Percentiles rank a stretch among this genome's conserved stretches.
Conservation (phyloP, 2,888 invertebrate genomes). For the Eretmocerus hayati region DNA sequence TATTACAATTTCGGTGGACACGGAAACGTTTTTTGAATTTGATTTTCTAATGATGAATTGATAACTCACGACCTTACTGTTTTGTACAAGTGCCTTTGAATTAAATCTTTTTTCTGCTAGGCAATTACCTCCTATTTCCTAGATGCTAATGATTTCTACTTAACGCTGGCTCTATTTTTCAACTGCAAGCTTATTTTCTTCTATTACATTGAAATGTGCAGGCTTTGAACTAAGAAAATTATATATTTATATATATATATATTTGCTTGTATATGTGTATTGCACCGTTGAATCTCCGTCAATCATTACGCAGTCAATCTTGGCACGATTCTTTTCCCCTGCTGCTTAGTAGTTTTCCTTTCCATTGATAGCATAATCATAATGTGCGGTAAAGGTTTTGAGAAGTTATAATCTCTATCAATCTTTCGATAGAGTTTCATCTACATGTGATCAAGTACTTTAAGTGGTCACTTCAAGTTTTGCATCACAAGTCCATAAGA, state of each 20-base stretch:
- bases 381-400: slow-evolving; percentile 17
- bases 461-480: no score
- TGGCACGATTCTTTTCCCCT: no score
- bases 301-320: slow-evolving; percentile 9
- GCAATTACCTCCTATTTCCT: slow-evolving; percentile 25
- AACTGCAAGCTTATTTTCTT: slow-evolving; percentile 21
- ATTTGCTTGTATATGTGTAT: slow-evolving; percentile 11
- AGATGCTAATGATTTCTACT: slow-evolving; percentile 12
- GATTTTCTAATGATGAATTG: slow-evolving; percentile 21
- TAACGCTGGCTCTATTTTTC: slow-evolving; percentile 23
- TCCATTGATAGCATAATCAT: slow-evolving; percentile 2
- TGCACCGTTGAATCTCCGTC: slow-evolving; percentile 17
- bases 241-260: slow-evolving; percentile 4
- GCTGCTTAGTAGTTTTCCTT: slow-evolving; percentile 8
- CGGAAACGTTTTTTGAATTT: no score
- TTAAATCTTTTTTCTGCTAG: slow-evolving; percentile 34
- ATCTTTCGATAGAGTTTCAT: slow-evolving; percentile 12
- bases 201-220: slow-evolving; percentile 17
- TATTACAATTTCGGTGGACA: slow-evolving; percentile 28
- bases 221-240: slow-evolving; percentile 9
- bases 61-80: slow-evolving; percentile 27
- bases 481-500: slow-evolving; percentile 4
- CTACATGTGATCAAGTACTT: slow-evolving; percentile 17
- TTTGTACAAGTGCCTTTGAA: slow-evolving; percentile 46
- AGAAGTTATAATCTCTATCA: slow-evolving; percentile 7